These are phyloP conservation scores for Lepetodrilus schrolli DNA, from an alignment of 2,888 invertebrate species.

Conservation along the genomic window DNA sequence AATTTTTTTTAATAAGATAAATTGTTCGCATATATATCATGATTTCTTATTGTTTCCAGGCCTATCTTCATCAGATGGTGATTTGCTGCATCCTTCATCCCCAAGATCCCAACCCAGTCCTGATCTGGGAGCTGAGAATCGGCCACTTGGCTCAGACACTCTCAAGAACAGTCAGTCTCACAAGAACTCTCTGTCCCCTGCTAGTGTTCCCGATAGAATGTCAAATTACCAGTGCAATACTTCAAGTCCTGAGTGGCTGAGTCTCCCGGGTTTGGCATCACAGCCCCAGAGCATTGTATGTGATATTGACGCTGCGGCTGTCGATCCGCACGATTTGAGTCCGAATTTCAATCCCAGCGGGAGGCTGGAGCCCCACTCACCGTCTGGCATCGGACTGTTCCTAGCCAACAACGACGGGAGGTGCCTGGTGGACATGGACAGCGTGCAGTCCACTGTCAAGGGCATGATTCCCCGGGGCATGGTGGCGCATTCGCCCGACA, in stretches of 20 bases:
- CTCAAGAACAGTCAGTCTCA: neutral
- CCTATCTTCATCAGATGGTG: neutral
- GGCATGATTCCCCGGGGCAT: constrained; percentile 16
- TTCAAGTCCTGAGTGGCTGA: constrained; percentile 34
- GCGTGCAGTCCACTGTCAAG: constrained; percentile 35
- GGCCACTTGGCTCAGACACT: neutral
- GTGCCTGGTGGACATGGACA: constrained; percentile 28
- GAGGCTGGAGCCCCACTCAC: constrained; percentile 1
- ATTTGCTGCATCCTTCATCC: neutral
- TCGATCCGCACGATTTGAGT: neutral
- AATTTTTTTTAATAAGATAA: too few species aligned
- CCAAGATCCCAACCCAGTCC: neutral
- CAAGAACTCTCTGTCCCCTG: neutral
- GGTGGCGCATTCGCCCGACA: constrained; percentile 41
- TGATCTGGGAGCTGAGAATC: neutral
- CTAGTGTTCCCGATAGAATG: neutral
- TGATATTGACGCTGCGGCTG: neutral
- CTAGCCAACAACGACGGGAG: neutral
- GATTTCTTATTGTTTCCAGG: neutral
- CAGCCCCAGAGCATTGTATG: constrained; percentile 22
- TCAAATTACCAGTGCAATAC: constrained; percentile 27
- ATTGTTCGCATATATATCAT: too few species aligned
- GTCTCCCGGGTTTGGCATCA: constrained; percentile 34
- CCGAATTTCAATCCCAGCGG: constrained; percentile 5
- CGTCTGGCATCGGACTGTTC: neutral